phyloP scores from a whole-genome alignment of 1,140 invertebrate species.

The Cardiocondyla obscurior region DNA sequence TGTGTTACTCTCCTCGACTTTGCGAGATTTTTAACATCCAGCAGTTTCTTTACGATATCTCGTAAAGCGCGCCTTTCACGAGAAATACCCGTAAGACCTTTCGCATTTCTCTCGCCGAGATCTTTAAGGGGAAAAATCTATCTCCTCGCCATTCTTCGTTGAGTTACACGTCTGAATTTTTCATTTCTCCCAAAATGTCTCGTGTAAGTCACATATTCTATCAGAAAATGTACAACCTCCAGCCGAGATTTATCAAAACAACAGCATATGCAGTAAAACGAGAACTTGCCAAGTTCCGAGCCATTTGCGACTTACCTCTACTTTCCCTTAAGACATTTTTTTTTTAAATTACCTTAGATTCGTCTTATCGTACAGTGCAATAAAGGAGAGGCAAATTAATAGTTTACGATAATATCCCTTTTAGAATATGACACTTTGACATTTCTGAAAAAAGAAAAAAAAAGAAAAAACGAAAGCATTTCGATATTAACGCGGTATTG shows the following conservation, averaged over 20 bases:
- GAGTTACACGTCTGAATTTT: constrained; percentile 15
- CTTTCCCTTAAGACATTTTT: neutral
- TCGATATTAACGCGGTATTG: neutral
- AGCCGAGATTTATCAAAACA: neutral
- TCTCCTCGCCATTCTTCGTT: neutral
- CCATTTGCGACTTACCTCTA: neutral
- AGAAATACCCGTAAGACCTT: neutral
- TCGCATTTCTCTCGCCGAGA: neutral
- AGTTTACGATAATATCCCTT: neutral
- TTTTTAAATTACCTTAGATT: neutral
- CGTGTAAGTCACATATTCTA: neutral
- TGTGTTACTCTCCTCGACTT: neutral
- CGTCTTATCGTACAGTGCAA: neutral
- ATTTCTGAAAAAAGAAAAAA: neutral
- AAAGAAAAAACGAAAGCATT: no score
- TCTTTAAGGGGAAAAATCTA: neutral
- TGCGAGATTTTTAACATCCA: constrained; percentile 26
- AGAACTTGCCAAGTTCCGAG: neutral
- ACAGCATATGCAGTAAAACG: neutral
- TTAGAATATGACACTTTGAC: neutral
- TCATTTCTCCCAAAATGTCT: neutral
- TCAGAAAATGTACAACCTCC: neutral
- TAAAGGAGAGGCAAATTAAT: neutral
- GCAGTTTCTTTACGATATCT: neutral
- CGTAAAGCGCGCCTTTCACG: neutral